Percentiles rank a stretch among this genome's conserved stretches.
These are phyloP conservation scores for Sebastes elongatus DNA, from an alignment of 2,797 vertebrate species.

Conservation along the genomic window DNA sequence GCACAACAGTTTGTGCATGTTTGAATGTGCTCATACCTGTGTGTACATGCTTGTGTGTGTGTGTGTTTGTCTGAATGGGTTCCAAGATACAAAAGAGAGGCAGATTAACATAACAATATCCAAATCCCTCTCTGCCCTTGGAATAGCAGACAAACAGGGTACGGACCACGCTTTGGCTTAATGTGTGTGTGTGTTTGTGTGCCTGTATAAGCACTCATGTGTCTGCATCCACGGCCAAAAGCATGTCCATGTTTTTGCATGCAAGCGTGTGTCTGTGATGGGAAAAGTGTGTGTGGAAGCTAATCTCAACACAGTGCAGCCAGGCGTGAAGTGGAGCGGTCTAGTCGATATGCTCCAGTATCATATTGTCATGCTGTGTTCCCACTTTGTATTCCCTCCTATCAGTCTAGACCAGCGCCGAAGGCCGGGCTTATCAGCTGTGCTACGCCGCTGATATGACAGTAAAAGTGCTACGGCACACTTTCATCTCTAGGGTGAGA, in stretches of 20 bases:
- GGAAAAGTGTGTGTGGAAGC: slow-evolving; percentile 2
- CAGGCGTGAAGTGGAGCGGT: slow-evolving; percentile 67
- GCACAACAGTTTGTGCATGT: background rate
- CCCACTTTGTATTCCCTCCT: slow-evolving; percentile 48
- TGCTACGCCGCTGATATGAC: background rate
- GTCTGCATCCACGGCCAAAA: background rate
- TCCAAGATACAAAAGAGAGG: slow-evolving; percentile 49
- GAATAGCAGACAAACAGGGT: slow-evolving; percentile 42
- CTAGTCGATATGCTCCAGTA: slow-evolving; percentile 62
- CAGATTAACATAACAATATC: slow-evolving; percentile 70
- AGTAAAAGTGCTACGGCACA: background rate
- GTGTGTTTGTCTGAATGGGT: slow-evolving; percentile 16
- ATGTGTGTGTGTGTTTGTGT: background rate
- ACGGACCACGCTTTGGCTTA: background rate
- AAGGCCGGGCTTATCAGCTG: slow-evolving; percentile 16
- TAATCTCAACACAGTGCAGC: slow-evolving; percentile 60
- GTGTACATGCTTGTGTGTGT: background rate
- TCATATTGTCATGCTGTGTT: slow-evolving; percentile 44
- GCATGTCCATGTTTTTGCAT: background rate
- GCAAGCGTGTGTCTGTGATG: slow-evolving; percentile 6
- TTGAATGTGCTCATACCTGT: slow-evolving; percentile 5
- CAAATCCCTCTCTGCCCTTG: slow-evolving; percentile 63
- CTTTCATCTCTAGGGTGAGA: background rate
- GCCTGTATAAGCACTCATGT: background rate
- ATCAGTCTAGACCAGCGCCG: slow-evolving; percentile 1